Evolutionary conservation across 2,888 invertebrate genomes (phyloP).

Genomic region (Drosophila kambysellisi): DNA sequence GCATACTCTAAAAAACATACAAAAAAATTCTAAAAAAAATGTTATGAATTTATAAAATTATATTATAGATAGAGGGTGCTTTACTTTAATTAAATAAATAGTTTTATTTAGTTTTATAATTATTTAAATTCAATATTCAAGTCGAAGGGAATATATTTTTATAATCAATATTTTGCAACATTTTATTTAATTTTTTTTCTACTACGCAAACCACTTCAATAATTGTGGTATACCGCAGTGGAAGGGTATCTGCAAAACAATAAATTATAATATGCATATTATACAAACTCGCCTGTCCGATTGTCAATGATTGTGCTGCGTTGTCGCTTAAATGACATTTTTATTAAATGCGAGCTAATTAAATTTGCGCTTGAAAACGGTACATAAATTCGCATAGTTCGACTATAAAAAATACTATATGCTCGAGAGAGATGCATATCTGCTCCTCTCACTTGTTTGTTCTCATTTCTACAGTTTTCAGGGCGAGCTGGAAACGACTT

Average conservation of each 20-base stretch:
- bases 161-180: not conserved
- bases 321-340: slow-evolving; percentile 50
- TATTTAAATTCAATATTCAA: too few relatives aligned
- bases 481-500: slow-evolving; percentile 38
- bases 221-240: not conserved
- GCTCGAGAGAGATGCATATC: slow-evolving; percentile 18
- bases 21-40: not conserved
- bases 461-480: slow-evolving; percentile 8
- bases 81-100: not conserved
- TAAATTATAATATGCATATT: slow-evolving; percentile 52
- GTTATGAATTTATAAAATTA: not conserved
- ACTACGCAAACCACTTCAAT: not conserved
- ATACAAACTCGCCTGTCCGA: slow-evolving; percentile 39
- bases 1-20: slow-evolving; percentile 3
- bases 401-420: slow-evolving; percentile 20
- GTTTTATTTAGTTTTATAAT: too few relatives aligned
- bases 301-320: slow-evolving; percentile 17
- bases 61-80: not conserved
- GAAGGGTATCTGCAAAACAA: slow-evolving; percentile 10
- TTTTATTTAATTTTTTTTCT: not conserved
- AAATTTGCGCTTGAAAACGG: slow-evolving; percentile 57
- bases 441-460: not conserved
- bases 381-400: slow-evolving; percentile 35
- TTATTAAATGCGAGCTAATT: slow-evolving; percentile 69
- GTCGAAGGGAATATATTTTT: too few relatives aligned